Evolutionary conservation across 2,113 vertebrate species (phyloP).

Genomic region (Poecilia latipinna): DNA sequence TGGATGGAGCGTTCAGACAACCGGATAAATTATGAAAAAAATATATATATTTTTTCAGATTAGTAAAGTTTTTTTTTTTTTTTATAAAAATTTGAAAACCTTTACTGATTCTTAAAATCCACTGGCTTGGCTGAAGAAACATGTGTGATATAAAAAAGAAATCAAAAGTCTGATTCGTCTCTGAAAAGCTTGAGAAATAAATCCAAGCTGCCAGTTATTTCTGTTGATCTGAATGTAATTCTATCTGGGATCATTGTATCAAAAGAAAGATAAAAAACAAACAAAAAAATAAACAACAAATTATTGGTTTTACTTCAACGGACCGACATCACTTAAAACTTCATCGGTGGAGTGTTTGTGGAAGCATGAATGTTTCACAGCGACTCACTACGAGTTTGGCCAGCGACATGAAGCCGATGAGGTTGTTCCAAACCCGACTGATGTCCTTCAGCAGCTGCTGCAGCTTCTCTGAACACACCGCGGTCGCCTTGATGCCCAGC

Average conservation of each 20-base stretch:
- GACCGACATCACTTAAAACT: conserved; percentile 12
- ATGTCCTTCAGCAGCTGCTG: conserved; percentile 95
- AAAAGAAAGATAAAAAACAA: background rate
- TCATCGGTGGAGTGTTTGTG: background rate
- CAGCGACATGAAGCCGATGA: conserved; percentile 97
- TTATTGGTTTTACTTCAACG: conserved; percentile 47
- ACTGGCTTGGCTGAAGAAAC: background rate
- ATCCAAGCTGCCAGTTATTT: conserved; percentile 25
- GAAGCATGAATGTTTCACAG: background rate
- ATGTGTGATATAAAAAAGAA: conserved; percentile 8
- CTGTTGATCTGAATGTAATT: conserved; percentile 10
- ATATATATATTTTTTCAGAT: too few relatives aligned
- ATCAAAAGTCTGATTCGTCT: background rate
- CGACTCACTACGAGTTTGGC: conserved; percentile 89
- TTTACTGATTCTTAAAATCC: background rate
- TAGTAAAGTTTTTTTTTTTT: too few relatives aligned
- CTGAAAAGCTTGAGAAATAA: conserved; percentile 41
- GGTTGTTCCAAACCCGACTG: conserved; percentile 96
- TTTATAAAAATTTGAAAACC: too few relatives aligned
- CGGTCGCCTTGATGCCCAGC: conserved; percentile 95
- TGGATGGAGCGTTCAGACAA: too few relatives aligned
- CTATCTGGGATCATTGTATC: conserved; percentile 13
- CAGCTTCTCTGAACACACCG: conserved; percentile 95
- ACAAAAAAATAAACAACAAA: conserved; percentile 20
- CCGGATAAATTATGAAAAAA: too few relatives aligned